Evolutionary conservation across 2,888 invertebrate genomes (phyloP).

Genomic region (Junonia oenone): DNA sequence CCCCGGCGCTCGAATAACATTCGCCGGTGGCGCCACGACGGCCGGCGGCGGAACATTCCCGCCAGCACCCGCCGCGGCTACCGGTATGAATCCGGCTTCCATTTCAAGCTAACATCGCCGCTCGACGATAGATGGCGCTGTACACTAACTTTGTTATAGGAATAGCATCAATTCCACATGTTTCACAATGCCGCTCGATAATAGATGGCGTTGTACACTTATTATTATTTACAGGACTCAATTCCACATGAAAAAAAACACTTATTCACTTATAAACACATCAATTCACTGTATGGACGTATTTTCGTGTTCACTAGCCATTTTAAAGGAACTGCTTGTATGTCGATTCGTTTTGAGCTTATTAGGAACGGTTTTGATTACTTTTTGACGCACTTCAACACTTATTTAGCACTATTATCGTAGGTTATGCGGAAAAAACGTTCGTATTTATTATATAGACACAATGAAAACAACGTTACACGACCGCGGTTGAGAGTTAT

Average conservation of each 20-base stretch:
- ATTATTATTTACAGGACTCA: neutral
- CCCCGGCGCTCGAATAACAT: constrained; percentile 87
- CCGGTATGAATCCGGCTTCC: constrained; percentile 76
- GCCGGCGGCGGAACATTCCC: constrained; percentile 44
- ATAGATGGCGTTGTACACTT: too few species aligned
- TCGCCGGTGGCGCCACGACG: constrained; percentile 75
- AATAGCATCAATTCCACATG: constrained; percentile 31
- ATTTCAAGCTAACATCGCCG: constrained; percentile 54
- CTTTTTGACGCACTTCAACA: constrained; percentile 5
- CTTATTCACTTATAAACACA: constrained; percentile 35
- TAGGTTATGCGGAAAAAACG: neutral
- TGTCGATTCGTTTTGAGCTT: constrained; percentile 11
- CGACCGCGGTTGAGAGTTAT: constrained; percentile 34
- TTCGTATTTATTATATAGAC: constrained; percentile 16
- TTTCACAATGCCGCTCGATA: constrained; percentile 12
- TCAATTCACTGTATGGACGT: constrained; percentile 59
- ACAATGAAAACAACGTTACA: constrained; percentile 31
- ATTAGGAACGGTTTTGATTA: constrained; percentile 33
- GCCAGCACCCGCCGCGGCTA: constrained; percentile 41
- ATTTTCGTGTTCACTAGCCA: constrained; percentile 50
- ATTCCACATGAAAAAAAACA: constrained; percentile 5
- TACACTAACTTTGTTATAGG: constrained; percentile 8
- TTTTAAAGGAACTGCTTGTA: constrained; percentile 50
- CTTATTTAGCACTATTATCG: neutral
- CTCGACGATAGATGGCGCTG: constrained; percentile 56